Evolutionary conservation across 2,888 invertebrate genomes (phyloP).

Genomic region (Nasonovia ribisnigri): DNA sequence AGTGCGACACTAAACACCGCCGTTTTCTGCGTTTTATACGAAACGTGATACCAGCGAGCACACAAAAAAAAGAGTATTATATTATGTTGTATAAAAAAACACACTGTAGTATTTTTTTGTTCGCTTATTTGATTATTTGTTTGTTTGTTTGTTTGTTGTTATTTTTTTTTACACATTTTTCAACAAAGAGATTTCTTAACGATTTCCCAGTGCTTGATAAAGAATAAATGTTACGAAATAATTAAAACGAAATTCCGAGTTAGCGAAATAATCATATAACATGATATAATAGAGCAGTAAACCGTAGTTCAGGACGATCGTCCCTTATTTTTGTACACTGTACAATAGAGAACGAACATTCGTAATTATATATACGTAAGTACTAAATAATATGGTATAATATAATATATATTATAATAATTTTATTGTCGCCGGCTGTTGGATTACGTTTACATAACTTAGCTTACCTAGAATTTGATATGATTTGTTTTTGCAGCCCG

Average conservation of each 20-base stretch:
- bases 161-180: slow-evolving; percentile 3
- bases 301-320: background rate
- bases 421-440: background rate
- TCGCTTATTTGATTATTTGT: background rate
- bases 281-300: slow-evolving; percentile 34
- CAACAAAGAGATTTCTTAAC: slow-evolving; percentile 41
- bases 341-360: background rate
- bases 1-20: background rate
- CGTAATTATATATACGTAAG: background rate
- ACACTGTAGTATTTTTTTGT: background rate
- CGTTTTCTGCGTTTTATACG: background rate
- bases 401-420: background rate
- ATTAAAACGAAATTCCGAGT: slow-evolving; percentile 42
- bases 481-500: background rate
- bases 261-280: background rate
- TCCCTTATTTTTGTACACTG: background rate
- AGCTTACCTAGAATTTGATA: background rate
- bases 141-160: background rate
- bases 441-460: background rate
- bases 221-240: slow-evolving; percentile 35
- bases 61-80: slow-evolving; percentile 49
- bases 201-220: slow-evolving; percentile 30
- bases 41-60: background rate
- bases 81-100: background rate
- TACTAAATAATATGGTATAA: background rate